Evolutionary conservation across 2,888 invertebrate genomes (phyloP).

Genomic region (Lasiommata megera): DNA sequence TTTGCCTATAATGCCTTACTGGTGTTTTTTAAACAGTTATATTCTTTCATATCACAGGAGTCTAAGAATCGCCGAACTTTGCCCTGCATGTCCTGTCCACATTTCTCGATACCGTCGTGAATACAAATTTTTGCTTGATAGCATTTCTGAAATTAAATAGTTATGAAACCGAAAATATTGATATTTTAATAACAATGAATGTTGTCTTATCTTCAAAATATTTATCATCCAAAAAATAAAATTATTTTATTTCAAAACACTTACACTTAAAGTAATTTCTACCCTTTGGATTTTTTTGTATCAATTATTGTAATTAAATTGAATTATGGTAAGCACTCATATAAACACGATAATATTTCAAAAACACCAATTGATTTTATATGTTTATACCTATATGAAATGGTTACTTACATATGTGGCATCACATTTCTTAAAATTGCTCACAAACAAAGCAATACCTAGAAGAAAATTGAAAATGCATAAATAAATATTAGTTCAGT

Average conservation of each 20-base stretch:
- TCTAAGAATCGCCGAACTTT: constrained; percentile 54
- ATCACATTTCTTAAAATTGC: neutral
- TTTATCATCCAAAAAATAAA: neutral
- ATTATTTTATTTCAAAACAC: neutral
- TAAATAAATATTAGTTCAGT: neutral
- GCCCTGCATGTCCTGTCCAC: constrained; percentile 46
- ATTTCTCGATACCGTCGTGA: constrained; percentile 52
- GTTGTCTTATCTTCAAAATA: constrained; percentile 4
- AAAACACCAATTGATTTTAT: too few species aligned
- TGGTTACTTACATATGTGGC: neutral
- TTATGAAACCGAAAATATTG: neutral
- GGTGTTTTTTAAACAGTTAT: constrained; percentile 53
- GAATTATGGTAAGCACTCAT: too few species aligned
- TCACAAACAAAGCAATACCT: constrained; percentile 1
- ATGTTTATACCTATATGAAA: neutral
- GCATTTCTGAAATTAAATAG: constrained; percentile 45
- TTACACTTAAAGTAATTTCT: neutral
- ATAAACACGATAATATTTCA: too few species aligned
- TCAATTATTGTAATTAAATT: too few species aligned
- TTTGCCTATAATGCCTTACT: constrained; percentile 47
- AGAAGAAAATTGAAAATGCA: neutral
- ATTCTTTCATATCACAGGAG: constrained; percentile 63
- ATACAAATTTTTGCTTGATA: constrained; percentile 60
- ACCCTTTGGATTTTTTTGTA: too few species aligned
- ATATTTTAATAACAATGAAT: neutral